phyloP scores from a whole-genome alignment of 2,113 vertebrate genomes.

The Scophthalmus maximus region DNA sequence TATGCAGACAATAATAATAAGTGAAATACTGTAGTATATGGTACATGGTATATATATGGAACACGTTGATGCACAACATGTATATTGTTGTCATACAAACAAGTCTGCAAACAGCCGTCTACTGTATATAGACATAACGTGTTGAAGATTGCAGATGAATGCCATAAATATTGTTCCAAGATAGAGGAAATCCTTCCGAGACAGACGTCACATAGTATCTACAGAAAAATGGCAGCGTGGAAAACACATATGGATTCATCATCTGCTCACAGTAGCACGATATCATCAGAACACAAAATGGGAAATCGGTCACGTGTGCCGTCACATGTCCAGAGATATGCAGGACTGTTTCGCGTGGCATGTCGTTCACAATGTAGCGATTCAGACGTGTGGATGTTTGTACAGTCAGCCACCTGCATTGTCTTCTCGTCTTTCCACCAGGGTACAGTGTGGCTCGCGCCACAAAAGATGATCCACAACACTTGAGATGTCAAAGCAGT shows the following conservation, averaged over 20 bases:
- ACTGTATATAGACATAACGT: not conserved
- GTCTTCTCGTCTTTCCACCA: not conserved
- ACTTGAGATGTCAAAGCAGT: not conserved
- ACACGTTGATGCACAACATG: not conserved
- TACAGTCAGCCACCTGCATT: conserved; percentile 3
- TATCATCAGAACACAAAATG: conserved; percentile 27
- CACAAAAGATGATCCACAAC: not conserved
- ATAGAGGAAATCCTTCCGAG: conserved; percentile 34
- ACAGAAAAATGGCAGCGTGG: conserved; percentile 25
- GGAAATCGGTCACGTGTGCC: conserved; percentile 37
- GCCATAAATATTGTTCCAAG: conserved; percentile 23
- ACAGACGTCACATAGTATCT: conserved; percentile 3
- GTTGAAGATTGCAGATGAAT: not conserved
- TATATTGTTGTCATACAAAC: not conserved
- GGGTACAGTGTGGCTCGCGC: not conserved
- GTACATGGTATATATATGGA: not conserved
- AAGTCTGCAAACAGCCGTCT: conserved; percentile 8
- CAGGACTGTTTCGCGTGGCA: not conserved
- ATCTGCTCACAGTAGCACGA: conserved; percentile 46
- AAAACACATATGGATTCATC: conserved; percentile 48
- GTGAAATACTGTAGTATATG: too few species aligned
- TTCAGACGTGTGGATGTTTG: not conserved
- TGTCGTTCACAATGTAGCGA: not conserved
- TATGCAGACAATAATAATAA: too few species aligned
- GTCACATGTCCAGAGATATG: conserved; percentile 22